These are phyloP conservation scores for Crotalus horridus DNA, from an alignment of 2,113 vertebrate genomes.

Conservation along the genomic window DNA sequence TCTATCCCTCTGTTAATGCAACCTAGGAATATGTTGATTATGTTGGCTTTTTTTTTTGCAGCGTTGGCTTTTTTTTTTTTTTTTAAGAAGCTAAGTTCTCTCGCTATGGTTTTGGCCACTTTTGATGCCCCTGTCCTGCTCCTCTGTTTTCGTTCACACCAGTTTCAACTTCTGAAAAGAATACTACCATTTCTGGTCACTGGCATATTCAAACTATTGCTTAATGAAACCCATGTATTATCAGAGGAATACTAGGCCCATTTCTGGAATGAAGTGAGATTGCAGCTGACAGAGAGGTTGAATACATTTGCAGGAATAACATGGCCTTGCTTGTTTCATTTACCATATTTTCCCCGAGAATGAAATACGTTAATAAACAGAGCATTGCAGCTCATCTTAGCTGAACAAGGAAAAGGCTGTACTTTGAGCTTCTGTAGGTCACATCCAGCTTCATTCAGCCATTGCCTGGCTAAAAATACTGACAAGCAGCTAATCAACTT, in stretches of 20 bases:
- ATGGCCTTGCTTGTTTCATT: constrained; percentile 47
- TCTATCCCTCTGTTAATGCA: neutral
- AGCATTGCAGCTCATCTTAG: constrained; percentile 58
- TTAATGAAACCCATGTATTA: neutral
- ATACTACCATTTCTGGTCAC: neutral
- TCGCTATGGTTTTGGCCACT: neutral
- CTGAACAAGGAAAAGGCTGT: constrained; percentile 36
- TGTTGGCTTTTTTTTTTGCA: neutral
- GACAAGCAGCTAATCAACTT: constrained; percentile 65
- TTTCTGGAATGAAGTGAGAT: constrained; percentile 45
- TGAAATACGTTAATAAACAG: constrained; percentile 65
- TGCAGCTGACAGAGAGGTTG: constrained; percentile 39
- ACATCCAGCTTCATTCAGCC: constrained; percentile 60
- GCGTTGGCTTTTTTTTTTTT: neutral
- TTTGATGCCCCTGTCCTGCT: neutral
- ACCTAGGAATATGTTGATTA: neutral
- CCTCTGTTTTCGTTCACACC: neutral
- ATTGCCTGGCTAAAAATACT: constrained; percentile 53
- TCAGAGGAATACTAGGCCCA: neutral
- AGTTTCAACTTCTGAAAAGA: neutral
- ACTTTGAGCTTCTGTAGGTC: constrained; percentile 21
- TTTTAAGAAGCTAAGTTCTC: neutral
- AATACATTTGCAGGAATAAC: constrained; percentile 50
- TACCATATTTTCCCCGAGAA: constrained; percentile 61
- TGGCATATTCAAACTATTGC: neutral